Evolutionary conservation across 2,113 vertebrate species (phyloP), one percentile per base, ranked within the genome.

Genomic region (Campylorhamphus procurvoides): DNA sequence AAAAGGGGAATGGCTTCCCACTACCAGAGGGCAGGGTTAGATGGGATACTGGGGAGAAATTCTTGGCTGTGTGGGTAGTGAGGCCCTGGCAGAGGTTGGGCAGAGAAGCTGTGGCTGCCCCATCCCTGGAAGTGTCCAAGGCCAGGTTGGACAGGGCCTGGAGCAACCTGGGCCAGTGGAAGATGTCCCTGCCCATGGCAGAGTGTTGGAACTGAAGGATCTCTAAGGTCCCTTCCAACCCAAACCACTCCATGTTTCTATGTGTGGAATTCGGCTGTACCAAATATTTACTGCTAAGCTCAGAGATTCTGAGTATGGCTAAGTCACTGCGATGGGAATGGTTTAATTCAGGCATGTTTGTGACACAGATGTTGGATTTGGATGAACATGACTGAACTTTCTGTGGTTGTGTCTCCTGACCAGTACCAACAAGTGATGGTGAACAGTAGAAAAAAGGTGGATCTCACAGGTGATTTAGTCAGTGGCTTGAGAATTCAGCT

Each of bases 181-280:
- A 56, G 5, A 3, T 42, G 22, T 49, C 14, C 29, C n/a, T 68
- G 24, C 4, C 6, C 7, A 5, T 37, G 6, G 14, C 50, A 52
- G 13, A 2, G 18, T 1, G 0, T 35, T 42, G 25, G 8, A 69
- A 35, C 0, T 0, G 40, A 47, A 6, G 68, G 25, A 3, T 23
- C 47, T 63, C 31, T 33, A 3, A 49, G 1, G 12, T 49, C 22
- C 9, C 15, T 50, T 84, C 35, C 56, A 63, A 12, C 6, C 0
- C 64, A 84, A 56, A 42, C 10, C 31, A 6, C 42, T 33, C 35
- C 5, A 7, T 28, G 25, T 14, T 31, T 71, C 27, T 42, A 8
- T 24, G 14, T 64, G 5, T 60, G 64, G n/a, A 73, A 52, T 66
- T 60, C 37, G 71, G 40, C 24, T 49, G 12, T 17, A 3, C 15